A percentile compares a stretch with the other conserved stretches of the same genome.
Conservation (phyloP, 1,140 invertebrate species). For the Ceratoteleas bidentatus region DNA sequence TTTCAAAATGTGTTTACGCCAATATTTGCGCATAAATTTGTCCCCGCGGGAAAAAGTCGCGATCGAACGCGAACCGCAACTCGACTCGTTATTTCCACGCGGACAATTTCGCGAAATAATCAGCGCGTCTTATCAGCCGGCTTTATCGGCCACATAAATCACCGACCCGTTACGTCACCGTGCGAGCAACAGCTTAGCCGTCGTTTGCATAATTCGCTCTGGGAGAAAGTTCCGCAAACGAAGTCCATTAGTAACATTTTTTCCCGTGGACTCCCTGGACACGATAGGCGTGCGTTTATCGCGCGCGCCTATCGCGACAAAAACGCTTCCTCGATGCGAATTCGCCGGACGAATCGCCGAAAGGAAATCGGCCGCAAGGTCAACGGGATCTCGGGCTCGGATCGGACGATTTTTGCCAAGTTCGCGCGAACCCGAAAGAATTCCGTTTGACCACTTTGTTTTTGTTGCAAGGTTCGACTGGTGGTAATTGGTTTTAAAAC, state of each 20-base stretch:
- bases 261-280: conserved; percentile 1
- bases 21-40: too few species aligned
- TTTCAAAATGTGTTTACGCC: too few species aligned
- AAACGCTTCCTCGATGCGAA: neutral
- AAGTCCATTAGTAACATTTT: conserved; percentile 46
- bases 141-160: conserved; percentile 46
- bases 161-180: conserved; percentile 45
- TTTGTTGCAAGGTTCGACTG: too few species aligned
- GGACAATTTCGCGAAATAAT: conserved; percentile 28
- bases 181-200: conserved; percentile 44
- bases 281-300: conserved; percentile 24
- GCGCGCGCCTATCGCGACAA: conserved; percentile 7
- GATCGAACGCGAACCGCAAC: too few species aligned
- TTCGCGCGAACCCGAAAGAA: too few species aligned
- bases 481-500: too few species aligned
- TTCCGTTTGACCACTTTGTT: too few species aligned
- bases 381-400: too few species aligned
- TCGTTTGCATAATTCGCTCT: conserved; percentile 42
- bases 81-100: conserved; percentile 23
- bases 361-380: neutral
- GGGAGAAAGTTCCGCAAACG: conserved; percentile 29
- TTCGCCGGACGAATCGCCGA: neutral
- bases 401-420: too few species aligned
- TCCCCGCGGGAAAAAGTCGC: too few species aligned
- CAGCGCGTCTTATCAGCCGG: conserved; percentile 19